These are phyloP conservation scores for Eulithis prunata DNA, from an alignment of 2,888 invertebrate genomes.

Conservation along the genomic window DNA sequence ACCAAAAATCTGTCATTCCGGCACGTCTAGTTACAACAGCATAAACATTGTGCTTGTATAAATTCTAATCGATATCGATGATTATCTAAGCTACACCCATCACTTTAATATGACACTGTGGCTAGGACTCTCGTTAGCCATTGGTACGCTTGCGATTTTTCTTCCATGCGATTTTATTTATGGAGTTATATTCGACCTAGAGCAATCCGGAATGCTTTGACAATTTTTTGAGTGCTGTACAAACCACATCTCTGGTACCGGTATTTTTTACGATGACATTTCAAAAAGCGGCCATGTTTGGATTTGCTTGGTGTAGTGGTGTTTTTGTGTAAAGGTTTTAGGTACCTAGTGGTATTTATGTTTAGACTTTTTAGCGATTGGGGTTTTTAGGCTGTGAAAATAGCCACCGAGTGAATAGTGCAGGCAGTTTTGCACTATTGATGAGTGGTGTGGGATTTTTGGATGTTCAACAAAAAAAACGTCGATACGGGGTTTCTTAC, in stretches of 20 bases:
- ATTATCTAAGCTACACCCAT: not conserved
- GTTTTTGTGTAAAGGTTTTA: slow-evolving; percentile 19
- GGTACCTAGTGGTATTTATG: slow-evolving; percentile 5
- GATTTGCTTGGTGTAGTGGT: slow-evolving; percentile 21
- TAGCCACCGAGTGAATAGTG: not conserved
- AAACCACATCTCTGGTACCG: slow-evolving; percentile 1
- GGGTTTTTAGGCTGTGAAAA: slow-evolving; percentile 8
- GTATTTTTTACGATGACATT: slow-evolving; percentile 21
- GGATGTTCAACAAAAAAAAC: no score
- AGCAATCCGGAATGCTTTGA: slow-evolving; percentile 28
- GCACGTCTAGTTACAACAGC: no score
- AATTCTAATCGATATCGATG: slow-evolving; percentile 14
- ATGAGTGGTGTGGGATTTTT: no score
- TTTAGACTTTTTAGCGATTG: slow-evolving; percentile 12
- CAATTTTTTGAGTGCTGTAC: slow-evolving; percentile 18
- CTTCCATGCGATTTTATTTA: slow-evolving; percentile 26
- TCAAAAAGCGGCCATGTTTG: slow-evolving; percentile 18
- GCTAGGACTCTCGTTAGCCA: slow-evolving; percentile 26
- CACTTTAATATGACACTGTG: slow-evolving; percentile 12
- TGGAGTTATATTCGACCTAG: slow-evolving; percentile 21
- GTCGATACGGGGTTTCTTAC: no score
- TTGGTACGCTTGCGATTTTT: slow-evolving; percentile 15
- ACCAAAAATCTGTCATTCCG: no score
- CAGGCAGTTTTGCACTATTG: no score
- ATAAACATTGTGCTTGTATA: not conserved